These are phyloP conservation scores for Lamproptera curius DNA, from an alignment of 2,888 invertebrate genomes.

Conservation along the genomic window DNA sequence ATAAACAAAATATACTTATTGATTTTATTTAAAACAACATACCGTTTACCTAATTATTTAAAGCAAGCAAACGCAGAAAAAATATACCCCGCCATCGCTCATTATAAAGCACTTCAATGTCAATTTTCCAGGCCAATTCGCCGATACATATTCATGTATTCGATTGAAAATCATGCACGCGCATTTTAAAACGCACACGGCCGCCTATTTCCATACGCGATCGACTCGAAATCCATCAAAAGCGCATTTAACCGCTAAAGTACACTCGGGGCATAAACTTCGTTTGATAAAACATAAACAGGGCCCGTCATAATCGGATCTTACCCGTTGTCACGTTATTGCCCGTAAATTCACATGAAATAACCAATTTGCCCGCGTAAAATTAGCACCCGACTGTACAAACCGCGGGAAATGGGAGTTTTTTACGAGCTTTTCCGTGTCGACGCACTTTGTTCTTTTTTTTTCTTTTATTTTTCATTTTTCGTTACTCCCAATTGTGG, in stretches of 20 bases:
- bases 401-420: constrained; percentile 29
- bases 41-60: no score
- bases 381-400: constrained; percentile 40
- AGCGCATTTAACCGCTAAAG: constrained; percentile 11
- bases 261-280: constrained; percentile 30
- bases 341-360: constrained; percentile 34
- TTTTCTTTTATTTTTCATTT: constrained; percentile 13
- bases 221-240: constrained; percentile 16
- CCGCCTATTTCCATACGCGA: constrained; percentile 21
- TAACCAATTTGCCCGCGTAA: constrained; percentile 39
- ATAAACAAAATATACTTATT: no score
- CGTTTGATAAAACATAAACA: constrained; percentile 29
- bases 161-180: no score
- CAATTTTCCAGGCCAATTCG: no score
- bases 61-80: no score
- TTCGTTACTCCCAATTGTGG: constrained; percentile 19
- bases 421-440: constrained; percentile 27
- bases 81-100: no score
- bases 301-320: constrained; percentile 33
- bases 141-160: no score
- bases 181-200: constrained; percentile 3
- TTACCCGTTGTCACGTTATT: constrained; percentile 26
- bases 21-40: no score
- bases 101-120: no score
- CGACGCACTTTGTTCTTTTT: background rate